phyloP scores from a whole-genome alignment of 1,140 invertebrate species.

The Drosophila tani region DNA sequence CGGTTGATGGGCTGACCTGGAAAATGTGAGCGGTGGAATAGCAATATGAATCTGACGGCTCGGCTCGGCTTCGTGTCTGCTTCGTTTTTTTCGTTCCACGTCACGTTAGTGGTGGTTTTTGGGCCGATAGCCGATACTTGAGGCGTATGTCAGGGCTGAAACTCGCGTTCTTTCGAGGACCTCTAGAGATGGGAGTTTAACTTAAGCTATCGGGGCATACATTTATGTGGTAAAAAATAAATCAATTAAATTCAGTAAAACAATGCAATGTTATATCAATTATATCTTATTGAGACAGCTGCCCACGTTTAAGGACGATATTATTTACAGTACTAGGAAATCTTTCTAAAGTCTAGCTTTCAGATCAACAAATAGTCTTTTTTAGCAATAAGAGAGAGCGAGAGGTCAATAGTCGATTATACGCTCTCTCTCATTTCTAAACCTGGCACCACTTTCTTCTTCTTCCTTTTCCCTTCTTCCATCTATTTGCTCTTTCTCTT shows the following conservation, averaged over 20 bases:
- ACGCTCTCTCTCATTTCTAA: no score
- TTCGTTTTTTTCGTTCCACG: conserved; percentile 66
- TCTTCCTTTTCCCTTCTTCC: no score
- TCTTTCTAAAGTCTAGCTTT: no score
- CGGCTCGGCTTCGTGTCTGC: conserved; percentile 53
- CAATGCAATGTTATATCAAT: no score
- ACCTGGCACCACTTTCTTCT: no score
- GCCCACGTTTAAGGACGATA: no score
- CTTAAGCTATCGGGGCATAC: background rate
- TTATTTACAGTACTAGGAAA: no score
- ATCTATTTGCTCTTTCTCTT: no score
- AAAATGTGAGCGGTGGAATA: conserved; percentile 62
- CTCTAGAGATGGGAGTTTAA: background rate
- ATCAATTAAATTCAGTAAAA: background rate
- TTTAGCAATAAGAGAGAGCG: no score
- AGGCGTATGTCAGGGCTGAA: conserved; percentile 11
- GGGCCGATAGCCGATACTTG: conserved; percentile 15
- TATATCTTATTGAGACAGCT: no score
- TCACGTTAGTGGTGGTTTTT: conserved; percentile 43
- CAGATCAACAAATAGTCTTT: no score
- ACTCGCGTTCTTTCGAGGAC: background rate
- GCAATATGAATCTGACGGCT: conserved; percentile 50
- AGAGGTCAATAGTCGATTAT: no score
- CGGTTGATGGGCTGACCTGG: conserved; percentile 60
- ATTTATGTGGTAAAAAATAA: background rate